Evolutionary conservation across 2,888 invertebrate species (phyloP).

Genomic region (Chalcosyrphus nemorum): DNA sequence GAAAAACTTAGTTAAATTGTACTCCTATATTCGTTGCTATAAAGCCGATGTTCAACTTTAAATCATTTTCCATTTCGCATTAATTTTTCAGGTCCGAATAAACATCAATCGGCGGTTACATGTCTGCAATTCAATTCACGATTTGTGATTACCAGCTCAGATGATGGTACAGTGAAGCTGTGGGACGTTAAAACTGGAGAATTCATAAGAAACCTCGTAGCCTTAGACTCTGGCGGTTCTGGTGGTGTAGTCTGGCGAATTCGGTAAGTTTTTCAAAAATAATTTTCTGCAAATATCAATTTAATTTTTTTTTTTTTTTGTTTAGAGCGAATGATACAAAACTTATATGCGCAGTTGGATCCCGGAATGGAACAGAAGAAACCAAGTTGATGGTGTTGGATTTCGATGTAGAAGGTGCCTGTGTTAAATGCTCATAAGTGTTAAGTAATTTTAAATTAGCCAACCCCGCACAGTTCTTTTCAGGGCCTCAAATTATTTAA

Average conservation of each 20-base stretch:
- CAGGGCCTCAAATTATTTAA: constrained; percentile 1
- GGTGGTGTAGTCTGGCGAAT: constrained; percentile 99
- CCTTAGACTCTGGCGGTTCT: constrained; percentile 96
- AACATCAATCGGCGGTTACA: constrained; percentile 99
- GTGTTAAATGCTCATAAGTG: constrained; percentile 84
- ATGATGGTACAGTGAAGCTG: constrained; percentile 99
- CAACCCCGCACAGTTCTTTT: constrained; percentile 54
- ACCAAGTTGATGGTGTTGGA: constrained; percentile 98
- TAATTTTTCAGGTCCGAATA: constrained; percentile 89
- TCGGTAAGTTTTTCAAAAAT: constrained; percentile 80
- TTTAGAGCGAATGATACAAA: constrained; percentile 94
- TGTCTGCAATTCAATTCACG: constrained; percentile 98
- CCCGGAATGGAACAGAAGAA: constrained; percentile 99
- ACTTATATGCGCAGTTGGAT: constrained; percentile 98
- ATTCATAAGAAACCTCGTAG: constrained; percentile 97
- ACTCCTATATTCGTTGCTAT: too few species aligned
- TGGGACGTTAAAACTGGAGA: constrained; percentile 99
- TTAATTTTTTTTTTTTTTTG: background rate
- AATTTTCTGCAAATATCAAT: background rate
- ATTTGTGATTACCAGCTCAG: constrained; percentile 99
- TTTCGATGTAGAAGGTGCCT: constrained; percentile 93
- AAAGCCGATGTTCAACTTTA: too few species aligned
- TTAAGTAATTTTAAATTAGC: constrained; percentile 54
- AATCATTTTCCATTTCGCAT: too few species aligned
- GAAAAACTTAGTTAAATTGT: too few species aligned